Evolutionary conservation across 2,113 vertebrate species (phyloP), one percentile per base, ranked within the genome.

Genomic region (Elaphurus davidianus): DNA sequence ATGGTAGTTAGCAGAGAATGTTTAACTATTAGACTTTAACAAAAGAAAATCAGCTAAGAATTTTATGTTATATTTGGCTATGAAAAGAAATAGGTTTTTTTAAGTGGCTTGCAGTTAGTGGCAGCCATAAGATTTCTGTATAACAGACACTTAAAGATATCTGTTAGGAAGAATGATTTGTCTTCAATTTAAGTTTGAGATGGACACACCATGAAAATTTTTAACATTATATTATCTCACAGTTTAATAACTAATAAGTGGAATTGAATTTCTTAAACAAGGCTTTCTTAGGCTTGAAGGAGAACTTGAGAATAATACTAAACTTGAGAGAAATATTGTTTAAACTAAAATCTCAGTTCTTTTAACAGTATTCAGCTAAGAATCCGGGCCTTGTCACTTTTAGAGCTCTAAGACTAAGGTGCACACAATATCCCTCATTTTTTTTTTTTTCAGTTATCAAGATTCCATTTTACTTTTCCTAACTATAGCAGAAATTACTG

Each of bases 161-260:
- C 21, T 62, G 9, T 93, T 97, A 92, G n/a, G 30, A 95, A 92
- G 9, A 91, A 87, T 84, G 43, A 54, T 36, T 90, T 85, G 27
- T 59, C 30, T 96, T 95, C 89, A 97, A 64, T 93, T 89, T 95
- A 67, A 76, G 7, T 92, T 88, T 89, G 15, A 19, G 30, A 19
- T 91, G 16, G 47, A 85, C 27, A 74, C 23, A 27, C 45, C 5
- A 23, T 43, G 71, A 57, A 89, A 93, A n/a, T 36, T 96, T 92
- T 94, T 90, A 79, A 97, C 57, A 17, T 7, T 64, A 55, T 94
- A 27, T 21, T 33, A 83, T 71, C 33, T 87, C 17, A 96, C 7
- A 54, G 2, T 52, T 93, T 93, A 76, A 40, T 97, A 76, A 92
- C 25, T 60, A 93, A 8, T 25, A 50, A 54, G 11, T 84, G 54